Evolutionary conservation across 2,797 vertebrate species (phyloP), one percentile per base, ranked within the genome.

Genomic region (Salarias fasciatus): DNA sequence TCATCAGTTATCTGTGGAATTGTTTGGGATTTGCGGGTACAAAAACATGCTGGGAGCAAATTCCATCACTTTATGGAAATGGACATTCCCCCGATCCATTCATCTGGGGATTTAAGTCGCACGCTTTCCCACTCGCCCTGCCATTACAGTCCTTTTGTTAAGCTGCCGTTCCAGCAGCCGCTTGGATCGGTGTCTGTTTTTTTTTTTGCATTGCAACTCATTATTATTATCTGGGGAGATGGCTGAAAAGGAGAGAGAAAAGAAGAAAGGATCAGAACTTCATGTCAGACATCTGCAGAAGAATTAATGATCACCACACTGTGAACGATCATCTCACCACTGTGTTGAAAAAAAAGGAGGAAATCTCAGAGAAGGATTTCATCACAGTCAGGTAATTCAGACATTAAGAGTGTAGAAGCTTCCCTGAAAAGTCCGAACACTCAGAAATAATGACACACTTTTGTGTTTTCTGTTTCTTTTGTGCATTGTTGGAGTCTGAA

Each of bases 1-100:
- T 72, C 73, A 63, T 13, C 52, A 69, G 56, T 76, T 79, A 73
- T 84, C 82, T 70, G 65, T 43, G 41, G 77, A 80, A 83, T 83
- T 84, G 63, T 53, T 53, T 10, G 29, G 75, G 80, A 88, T 87
- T 86, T 88, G 84, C 45, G 50, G 58, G 48, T 24, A 60, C 59
- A 75, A 83, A 83, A 83, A 73, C 63, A 79, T 0, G 49, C 77
- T 71, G 18, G 45, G 61, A 71, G 69, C 46, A 70, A 72, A 82
- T 80, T 82, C 80, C 72, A 79, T 85, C 80, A 77, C 65, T 84
- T 85, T 83, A 83, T 82, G 70, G 80, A 81, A 88, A 87, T 82
- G 53, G 62, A 47, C 55, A 46, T 70, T 70, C 69, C 75, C 56
- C 80, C 73, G 44, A 75, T 79, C 73, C 79, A 75, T 82, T 84